Base-by-base conservation (phyloP, 2,888 invertebrate species). In the Xestobium rufovillosum region DNA sequence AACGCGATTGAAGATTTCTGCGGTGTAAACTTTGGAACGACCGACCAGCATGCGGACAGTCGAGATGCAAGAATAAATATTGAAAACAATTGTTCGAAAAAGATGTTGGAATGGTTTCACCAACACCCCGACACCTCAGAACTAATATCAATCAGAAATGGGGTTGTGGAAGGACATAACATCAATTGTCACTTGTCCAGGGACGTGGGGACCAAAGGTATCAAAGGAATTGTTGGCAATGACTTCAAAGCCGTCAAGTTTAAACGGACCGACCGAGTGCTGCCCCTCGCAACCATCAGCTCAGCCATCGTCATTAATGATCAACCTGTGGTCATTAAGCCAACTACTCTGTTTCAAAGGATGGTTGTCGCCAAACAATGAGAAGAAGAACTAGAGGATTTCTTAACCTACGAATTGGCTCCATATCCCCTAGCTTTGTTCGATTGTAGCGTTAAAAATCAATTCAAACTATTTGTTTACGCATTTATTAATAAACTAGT, bases 361-460 rank as follows among this genome's bases (percentile, higher is more conserved):
- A 55, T 50, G 25, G 39, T 41, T 15, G 36, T 54, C 33, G 36
- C 35, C 13, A 53, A 48, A 36, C 40, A 56, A 46, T 47, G 51
- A 16, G 45, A 48, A 10, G 43, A 51, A 14, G 52, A 52, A 15
- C 30, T 53, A 14, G 31, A 50, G 26, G 28, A 45, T 30, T 48
- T 43, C 17, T 42, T 54, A 17, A 40, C 38, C 32, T 48, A 43
- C 36, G 50, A 49, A 36, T 37, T 52, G 15, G 45, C 44, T 4
- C 46, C 46, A n/a, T 48, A 34, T 19, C 49, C 46, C 6, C 9
- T 42, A 19, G 35, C 39, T 6, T 26, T 47, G 4, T 50, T 51
- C 33, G 15, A n/a, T n/a, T n/a, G n/a, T n/a, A n/a, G n/a, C n/a
- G n/a, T n/a, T n/a, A n/a, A n/a, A n/a, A n/a, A n/a, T n/a, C n/a